phyloP scores from a whole-genome alignment of 2,888 invertebrate genomes.

The Geophilus truncorum region DNA sequence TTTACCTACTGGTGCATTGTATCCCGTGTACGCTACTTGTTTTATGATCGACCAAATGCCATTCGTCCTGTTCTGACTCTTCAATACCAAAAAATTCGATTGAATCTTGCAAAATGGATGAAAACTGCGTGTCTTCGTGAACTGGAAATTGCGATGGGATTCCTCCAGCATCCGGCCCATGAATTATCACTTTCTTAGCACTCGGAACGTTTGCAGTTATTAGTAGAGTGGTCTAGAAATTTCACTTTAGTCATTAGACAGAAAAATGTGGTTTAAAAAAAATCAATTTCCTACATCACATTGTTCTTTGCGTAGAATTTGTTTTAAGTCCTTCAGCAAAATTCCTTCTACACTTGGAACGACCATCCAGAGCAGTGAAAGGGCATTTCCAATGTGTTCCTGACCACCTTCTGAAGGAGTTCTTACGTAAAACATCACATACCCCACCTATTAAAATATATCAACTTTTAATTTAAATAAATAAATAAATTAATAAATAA shows the following conservation, averaged over 20 bases:
- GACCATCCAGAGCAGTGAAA: slow-evolving; percentile 96
- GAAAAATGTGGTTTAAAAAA: neutral
- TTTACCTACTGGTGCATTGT: slow-evolving; percentile 44
- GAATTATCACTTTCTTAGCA: slow-evolving; percentile 97
- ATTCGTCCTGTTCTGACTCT: slow-evolving; percentile 77
- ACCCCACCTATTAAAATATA: slow-evolving; percentile 84
- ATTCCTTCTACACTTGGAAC: slow-evolving; percentile 98
- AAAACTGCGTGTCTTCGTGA: slow-evolving; percentile 95
- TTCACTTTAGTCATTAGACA: neutral
- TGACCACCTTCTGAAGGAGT: slow-evolving; percentile 94
- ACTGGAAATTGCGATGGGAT: slow-evolving; percentile 98
- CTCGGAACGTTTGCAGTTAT: slow-evolving; percentile 98
- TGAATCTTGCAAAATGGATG: slow-evolving; percentile 88
- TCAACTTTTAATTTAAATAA: neutral
- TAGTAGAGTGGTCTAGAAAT: slow-evolving; percentile 70
- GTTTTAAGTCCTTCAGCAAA: slow-evolving; percentile 98
- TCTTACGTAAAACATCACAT: slow-evolving; percentile 98
- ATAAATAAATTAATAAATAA: neutral
- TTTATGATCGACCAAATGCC: slow-evolving; percentile 96
- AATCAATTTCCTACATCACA: slow-evolving; percentile 66
- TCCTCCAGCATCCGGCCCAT: slow-evolving; percentile 88
- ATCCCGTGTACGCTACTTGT: too few species aligned
- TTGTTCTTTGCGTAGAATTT: slow-evolving; percentile 96
- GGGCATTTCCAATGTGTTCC: slow-evolving; percentile 85
- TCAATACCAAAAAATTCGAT: slow-evolving; percentile 96